A percentile compares a stretch with the other conserved stretches of the same genome.
These are phyloP conservation scores for Heliconius aoede DNA, from an alignment of 2,888 invertebrate species.

Conservation along the genomic window DNA sequence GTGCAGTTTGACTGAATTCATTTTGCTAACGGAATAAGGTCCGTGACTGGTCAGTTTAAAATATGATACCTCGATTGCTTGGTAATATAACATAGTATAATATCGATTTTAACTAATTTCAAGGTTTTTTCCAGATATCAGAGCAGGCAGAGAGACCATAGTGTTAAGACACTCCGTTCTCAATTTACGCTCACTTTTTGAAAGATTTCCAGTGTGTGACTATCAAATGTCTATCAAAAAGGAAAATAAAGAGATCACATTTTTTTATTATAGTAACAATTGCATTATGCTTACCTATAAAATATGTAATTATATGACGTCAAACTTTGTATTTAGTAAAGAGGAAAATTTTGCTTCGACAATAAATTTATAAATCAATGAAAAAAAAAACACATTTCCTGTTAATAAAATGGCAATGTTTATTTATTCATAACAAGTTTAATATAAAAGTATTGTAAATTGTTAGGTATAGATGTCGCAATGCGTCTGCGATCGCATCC, in stretches of 20 bases:
- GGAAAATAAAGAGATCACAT: too few relatives aligned
- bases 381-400: neutral
- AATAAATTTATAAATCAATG: too few relatives aligned
- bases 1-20: constrained; percentile 21
- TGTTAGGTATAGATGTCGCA: constrained; percentile 42
- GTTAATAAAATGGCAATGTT: neutral
- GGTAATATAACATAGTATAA: too few relatives aligned
- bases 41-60: neutral
- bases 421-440: neutral
- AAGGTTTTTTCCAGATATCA: neutral
- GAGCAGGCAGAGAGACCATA: neutral
- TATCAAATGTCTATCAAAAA: too few relatives aligned
- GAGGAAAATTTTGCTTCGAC: too few relatives aligned
- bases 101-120: too few relatives aligned
- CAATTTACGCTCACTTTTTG: too few relatives aligned
- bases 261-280: too few relatives aligned
- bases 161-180: neutral
- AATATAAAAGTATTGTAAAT: constrained; percentile 11
- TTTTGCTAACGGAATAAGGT: constrained; percentile 20
- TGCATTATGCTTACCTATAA: too few relatives aligned
- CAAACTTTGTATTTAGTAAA: too few relatives aligned
- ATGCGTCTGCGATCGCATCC: constrained; percentile 47
- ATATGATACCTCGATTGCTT: neutral
- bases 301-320: too few relatives aligned
- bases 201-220: too few relatives aligned